These are phyloP conservation scores for Corythoichthys intestinalis DNA, from an alignment of 2,113 vertebrate genomes.

Conservation along the genomic window DNA sequence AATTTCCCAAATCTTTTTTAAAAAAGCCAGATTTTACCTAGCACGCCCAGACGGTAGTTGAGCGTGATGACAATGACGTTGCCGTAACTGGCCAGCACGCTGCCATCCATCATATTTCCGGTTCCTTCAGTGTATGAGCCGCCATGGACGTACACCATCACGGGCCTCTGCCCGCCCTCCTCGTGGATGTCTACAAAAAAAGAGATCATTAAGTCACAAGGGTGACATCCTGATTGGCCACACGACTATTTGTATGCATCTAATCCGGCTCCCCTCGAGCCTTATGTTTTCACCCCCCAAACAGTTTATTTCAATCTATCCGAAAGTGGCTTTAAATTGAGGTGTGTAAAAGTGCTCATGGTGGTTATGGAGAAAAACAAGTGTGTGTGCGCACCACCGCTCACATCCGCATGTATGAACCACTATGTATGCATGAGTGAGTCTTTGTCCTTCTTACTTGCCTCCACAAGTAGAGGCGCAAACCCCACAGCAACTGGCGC, in stretches of 20 bases:
- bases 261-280: slow-evolving; percentile 6
- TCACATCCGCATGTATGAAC: slow-evolving; percentile 48
- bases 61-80: slow-evolving; percentile 92
- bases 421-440: slow-evolving; percentile 64
- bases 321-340: slow-evolving; percentile 39
- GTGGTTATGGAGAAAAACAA: slow-evolving; percentile 7
- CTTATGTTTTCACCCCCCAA: not conserved
- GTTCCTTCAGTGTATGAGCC: slow-evolving; percentile 95
- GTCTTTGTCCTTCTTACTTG: slow-evolving; percentile 55
- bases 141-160: slow-evolving; percentile 95
- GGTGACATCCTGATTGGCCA: not conserved
- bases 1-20: not conserved
- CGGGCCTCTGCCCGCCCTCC: slow-evolving; percentile 84
- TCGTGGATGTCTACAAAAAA: slow-evolving; percentile 81
- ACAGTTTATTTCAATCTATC: slow-evolving; percentile 22
- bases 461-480: slow-evolving; percentile 43
- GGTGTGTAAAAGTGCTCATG: slow-evolving; percentile 18
- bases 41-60: slow-evolving; percentile 89
- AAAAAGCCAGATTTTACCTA: slow-evolving; percentile 71
- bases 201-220: not conserved
- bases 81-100: slow-evolving; percentile 89
- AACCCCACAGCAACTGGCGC: slow-evolving; percentile 49
- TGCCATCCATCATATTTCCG: slow-evolving; percentile 94
- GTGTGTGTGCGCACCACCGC: slow-evolving; percentile 7
- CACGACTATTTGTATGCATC: slow-evolving; percentile 27